Base-by-base conservation (phyloP, 2,888 invertebrate genomes). In the Auanema sp. region DNA sequence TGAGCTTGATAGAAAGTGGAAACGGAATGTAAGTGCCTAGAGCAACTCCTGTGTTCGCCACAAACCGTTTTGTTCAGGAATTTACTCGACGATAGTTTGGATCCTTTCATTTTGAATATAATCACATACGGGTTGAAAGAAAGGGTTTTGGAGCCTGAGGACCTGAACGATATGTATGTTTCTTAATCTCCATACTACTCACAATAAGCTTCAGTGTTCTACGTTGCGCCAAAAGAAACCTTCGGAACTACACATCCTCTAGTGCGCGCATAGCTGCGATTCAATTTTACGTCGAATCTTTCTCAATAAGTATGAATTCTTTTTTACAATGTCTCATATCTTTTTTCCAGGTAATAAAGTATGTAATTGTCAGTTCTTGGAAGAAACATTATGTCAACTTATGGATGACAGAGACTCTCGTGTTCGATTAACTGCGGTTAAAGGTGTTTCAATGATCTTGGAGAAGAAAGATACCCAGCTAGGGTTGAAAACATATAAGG, bases 391-490 rank as follows among this genome's bases (percentile, higher is more conserved):
- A 40, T 64, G 54, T 18, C 51, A 43, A 1, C 44, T 63, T 10
- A 57, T 56, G 12, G 18, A 16, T 0, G 76, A 76, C 59, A 57
- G 72, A 0, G 78, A 78, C 60, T 66, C 65, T 10, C 65, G 76
- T 24, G 73, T 75, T 1, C 47, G 78, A 43, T 60, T 64, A 21
- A 51, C 59, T 2, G 76, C 74, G 8, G 55, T 71, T 11, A 66
- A 75, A 12, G 68, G 65, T 41, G 24, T 57, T n/a, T 42, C n/a
- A 8, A 51, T 66, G 25, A 41, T 43, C 21, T 25, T 51, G 16
- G 57, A 63, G 33, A 55, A 64, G 42, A 47, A 14, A 14, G 64
- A 71, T 3, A 44, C 16, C 10, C 33, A 43, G n/a, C 12, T 60
- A 18, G 18, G 47, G 1, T 18, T 55, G 47, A 24, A 49, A 14